Evolutionary conservation across 1,140 invertebrate species (phyloP).

Genomic region (Elymnias hypermnestra): DNA sequence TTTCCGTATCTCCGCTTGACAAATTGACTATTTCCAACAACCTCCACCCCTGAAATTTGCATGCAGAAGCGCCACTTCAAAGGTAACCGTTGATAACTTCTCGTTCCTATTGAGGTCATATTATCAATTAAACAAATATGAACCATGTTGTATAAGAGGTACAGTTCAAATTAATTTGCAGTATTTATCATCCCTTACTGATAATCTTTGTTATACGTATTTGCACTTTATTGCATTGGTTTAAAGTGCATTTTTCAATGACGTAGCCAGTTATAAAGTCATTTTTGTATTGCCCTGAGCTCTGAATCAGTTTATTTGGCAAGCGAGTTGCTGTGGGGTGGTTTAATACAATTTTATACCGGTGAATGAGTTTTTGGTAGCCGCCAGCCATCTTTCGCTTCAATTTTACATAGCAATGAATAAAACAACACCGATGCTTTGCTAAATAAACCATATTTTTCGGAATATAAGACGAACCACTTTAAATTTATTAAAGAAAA

Average conservation of each 20-base stretch:
- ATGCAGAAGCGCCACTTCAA: conserved; percentile 74
- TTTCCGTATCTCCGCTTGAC: conserved; percentile 21
- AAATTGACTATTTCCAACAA: conserved; percentile 51
- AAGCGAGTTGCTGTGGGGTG: conserved; percentile 49
- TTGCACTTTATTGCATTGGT: neutral
- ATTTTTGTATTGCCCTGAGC: conserved; percentile 10
- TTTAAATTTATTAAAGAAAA: too few relatives aligned
- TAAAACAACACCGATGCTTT: too few relatives aligned
- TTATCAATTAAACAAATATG: conserved; percentile 2
- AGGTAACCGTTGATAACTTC: conserved; percentile 59
- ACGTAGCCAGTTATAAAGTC: conserved; percentile 2
- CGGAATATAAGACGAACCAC: too few relatives aligned
- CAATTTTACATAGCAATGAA: conserved; percentile 4
- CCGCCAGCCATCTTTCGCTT: conserved; percentile 45
- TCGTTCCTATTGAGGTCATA: conserved; percentile 10
- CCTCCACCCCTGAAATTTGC: conserved; percentile 52
- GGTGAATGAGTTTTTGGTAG: conserved; percentile 74
- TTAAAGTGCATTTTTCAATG: conserved; percentile 14
- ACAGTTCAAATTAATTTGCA: conserved; percentile 14
- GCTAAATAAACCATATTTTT: too few relatives aligned
- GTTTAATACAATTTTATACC: conserved; percentile 68
- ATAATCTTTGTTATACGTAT: conserved; percentile 4
- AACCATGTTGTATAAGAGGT: neutral
- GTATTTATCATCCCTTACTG: neutral
- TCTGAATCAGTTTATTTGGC: conserved; percentile 56